Evolutionary conservation across 1,140 invertebrate species (phyloP).

Genomic region (Drosophila repletoides): DNA sequence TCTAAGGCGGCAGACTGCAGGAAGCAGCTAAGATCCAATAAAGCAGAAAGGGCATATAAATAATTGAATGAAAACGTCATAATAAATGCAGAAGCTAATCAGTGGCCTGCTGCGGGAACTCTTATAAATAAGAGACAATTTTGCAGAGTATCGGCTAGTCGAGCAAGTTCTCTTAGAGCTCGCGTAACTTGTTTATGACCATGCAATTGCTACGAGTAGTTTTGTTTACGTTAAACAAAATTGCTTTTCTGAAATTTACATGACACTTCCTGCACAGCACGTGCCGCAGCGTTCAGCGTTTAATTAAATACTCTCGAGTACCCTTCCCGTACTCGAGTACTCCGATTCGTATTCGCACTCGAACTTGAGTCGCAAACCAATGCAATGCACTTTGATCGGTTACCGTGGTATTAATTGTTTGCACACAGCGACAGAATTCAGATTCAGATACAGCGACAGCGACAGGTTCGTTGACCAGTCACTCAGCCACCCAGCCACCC

Average conservation of each 20-base stretch:
- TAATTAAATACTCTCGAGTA: constrained; percentile 74
- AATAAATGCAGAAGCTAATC: no score
- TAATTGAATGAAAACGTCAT: no score
- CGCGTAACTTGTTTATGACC: constrained; percentile 19
- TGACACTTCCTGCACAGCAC: constrained; percentile 58
- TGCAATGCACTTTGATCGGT: constrained; percentile 41
- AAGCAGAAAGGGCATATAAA: no score
- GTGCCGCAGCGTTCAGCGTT: constrained; percentile 58
- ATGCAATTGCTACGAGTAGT: constrained; percentile 40
- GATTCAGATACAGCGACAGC: no score
- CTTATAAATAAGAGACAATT: no score
- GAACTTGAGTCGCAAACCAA: constrained; percentile 1
- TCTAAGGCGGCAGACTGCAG: no score
- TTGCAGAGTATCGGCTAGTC: no score
- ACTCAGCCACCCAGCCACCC: constrained; percentile 14
- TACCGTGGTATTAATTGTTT: constrained; percentile 55
- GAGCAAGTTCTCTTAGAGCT: no score
- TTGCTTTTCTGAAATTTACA: constrained; percentile 51
- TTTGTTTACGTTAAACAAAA: constrained; percentile 53
- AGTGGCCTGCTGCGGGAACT: no score
- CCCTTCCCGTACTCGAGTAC: no score
- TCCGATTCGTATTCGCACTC: background rate
- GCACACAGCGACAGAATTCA: constrained; percentile 40
- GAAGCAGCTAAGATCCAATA: no score
- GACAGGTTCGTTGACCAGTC: constrained; percentile 62